phyloP scores from a whole-genome alignment of 2,888 invertebrate species.

The Agonum fuliginosum region DNA sequence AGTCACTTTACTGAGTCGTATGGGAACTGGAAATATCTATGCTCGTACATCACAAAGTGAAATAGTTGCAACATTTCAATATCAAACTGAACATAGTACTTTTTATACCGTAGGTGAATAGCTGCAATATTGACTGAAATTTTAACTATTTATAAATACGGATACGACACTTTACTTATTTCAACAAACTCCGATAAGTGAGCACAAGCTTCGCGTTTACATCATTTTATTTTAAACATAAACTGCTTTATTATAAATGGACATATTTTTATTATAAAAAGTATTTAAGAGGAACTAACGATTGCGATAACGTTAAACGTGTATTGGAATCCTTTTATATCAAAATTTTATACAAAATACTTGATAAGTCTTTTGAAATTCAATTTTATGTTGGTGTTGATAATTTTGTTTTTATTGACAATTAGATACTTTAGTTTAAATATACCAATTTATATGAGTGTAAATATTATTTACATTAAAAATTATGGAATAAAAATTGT shows the following conservation, averaged over 20 bases:
- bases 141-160: conserved; percentile 12
- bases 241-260: not conserved
- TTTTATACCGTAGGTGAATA: conserved; percentile 43
- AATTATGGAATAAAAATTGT: conserved; percentile 46
- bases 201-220: not conserved
- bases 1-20: too few species aligned
- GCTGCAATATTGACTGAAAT: conserved; percentile 28
- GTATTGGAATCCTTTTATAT: conserved; percentile 40
- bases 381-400: conserved; percentile 31
- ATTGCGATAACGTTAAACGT: conserved; percentile 3
- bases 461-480: conserved; percentile 57
- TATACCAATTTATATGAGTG: conserved; percentile 46
- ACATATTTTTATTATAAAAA: conserved; percentile 8
- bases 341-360: conserved; percentile 48
- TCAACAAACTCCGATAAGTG: not conserved
- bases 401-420: conserved; percentile 43
- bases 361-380: conserved; percentile 14
- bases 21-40: too few species aligned
- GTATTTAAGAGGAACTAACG: not conserved
- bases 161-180: not conserved
- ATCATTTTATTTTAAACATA: not conserved
- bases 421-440: conserved; percentile 39
- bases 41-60: too few species aligned
- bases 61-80: too few species aligned
- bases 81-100: conserved; percentile 4